These are phyloP conservation scores for Gasterosteus nipponicus DNA, from an alignment of 2,113 vertebrate genomes.

Conservation along the genomic window DNA sequence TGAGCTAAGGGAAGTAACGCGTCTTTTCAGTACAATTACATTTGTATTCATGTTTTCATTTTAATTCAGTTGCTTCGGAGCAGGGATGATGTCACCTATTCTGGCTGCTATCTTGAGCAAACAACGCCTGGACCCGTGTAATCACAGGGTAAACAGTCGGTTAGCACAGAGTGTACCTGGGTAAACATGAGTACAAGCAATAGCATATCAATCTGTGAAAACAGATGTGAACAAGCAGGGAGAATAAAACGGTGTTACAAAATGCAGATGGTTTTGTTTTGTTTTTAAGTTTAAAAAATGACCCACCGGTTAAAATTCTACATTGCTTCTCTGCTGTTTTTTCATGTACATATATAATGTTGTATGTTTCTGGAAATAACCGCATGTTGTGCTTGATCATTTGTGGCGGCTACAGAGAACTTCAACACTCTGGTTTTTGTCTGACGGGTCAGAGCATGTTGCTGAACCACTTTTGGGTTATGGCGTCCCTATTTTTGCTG, in stretches of 20 bases:
- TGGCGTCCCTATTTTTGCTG: neutral
- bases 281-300: neutral
- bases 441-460: neutral
- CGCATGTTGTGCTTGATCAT: neutral
- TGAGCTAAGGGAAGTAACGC: neutral
- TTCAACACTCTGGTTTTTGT: too few relatives aligned
- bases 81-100: slow-evolving; percentile 4
- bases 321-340: neutral
- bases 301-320: neutral
- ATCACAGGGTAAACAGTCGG: neutral
- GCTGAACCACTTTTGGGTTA: slow-evolving; percentile 2
- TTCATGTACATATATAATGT: neutral
- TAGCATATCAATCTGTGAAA: neutral
- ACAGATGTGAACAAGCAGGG: neutral
- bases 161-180: neutral
- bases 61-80: neutral
- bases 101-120: slow-evolving; percentile 3
- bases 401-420: neutral
- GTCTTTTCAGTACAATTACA: neutral
- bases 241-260: neutral
- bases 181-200: neutral
- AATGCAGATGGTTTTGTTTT: neutral
- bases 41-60: neutral
- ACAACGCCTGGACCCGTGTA: slow-evolving; percentile 11
- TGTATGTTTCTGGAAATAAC: slow-evolving; percentile 6